Evolutionary conservation across 1,140 invertebrate genomes (phyloP), one percentile per base, ranked within the genome.

Genomic region (Lutraria rhynchaena): DNA sequence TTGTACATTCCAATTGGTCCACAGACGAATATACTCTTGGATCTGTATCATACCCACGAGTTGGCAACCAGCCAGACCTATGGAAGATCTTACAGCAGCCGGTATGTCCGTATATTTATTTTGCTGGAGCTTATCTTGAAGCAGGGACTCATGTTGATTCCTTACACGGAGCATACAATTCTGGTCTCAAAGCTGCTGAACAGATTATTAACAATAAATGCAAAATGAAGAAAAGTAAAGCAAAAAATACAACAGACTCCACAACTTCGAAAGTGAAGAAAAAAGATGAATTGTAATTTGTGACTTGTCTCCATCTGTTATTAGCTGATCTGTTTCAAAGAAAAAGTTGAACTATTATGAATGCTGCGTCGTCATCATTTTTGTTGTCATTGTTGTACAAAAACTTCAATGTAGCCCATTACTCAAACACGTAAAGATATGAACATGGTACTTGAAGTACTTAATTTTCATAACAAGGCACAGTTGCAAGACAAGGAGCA

Each of bases 111-210:
- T 73, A 85, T 73, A 75, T 89, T 3, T 88, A 84, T 63, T 89
- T 89, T 83, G 88, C 86, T 37, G 87, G 87, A 15, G 85, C 87
- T n/a, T 71, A 89, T 63, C 86, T 86, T n/a, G 53, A 55, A 35
- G 71, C 82, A n/a, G 57, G 67, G 1, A 71, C 69, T 31, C 78
- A 81, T 73, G 60, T 84, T 29, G 88, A 87, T 2, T 77, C 83
- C 24, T 49, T 88, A 19, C 87, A 89, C 49, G 88, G 88, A 7
- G 87, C 87, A 1, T 89, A 85, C 55, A 76, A 81, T 24, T 89
- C 88, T 13, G 87, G 87, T 37, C 33, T 87, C 1, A 70, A 83
- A 61, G 87, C 83, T 44, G 86, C 83, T 3, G 69, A 87, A 24
- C 83, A 87, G 58, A 65, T 87, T 29, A 51, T 87, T 29, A 70